Evolutionary conservation across 2,888 invertebrate genomes (phyloP), one percentile per base, ranked within the genome.

Genomic region (Sinhomidia bicolor): DNA sequence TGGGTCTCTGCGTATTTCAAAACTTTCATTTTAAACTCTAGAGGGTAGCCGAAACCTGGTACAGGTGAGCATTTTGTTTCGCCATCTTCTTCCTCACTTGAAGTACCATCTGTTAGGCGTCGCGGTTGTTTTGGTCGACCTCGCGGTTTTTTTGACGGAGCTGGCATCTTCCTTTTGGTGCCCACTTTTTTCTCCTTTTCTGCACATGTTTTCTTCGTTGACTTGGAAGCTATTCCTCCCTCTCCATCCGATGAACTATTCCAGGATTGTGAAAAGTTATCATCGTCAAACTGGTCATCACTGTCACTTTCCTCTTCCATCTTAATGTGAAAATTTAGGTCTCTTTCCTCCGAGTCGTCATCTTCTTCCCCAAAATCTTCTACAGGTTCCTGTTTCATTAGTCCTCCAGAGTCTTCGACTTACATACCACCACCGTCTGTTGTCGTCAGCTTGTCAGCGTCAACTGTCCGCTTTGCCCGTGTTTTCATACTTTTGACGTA

Each of bases 11-110:
- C 57, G 47, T 84, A 84, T 17, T 74, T 84, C 12, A 84, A 14
- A n/a, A 84, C 84, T 32, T 44, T 57, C 47, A 84, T 4, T 76
- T 84, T 84, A 41, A 84, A 84, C n/a, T 76, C 36, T 14, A 60
- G 2, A 2, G 71, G n/a, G n/a, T 84, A 84, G n/a, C 80, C 80
- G 20, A 6, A 41, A 0, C 80, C 80, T 23, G 20, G 20, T 32
- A 41, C n/a, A 3, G 17, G n/a, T 1, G 17, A 7, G 14, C 47
- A 32, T 62, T 60, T 62, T 9, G 36, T 36, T 36, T 17, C 20
- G n/a, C 23, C 57, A 9, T 60, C 57, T 14, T 71, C 74, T 9
- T 71, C 74, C 2, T 71, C 83, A 41, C 44, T 26, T n/a, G 36
- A 26, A 4, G n/a, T 14, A 23, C 41, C 62, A 14, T 51, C 23